Percentiles rank a stretch among this genome's conserved stretches.
Conservation (phyloP, 2,888 invertebrate genomes). For the Amblyjoppa fuscipennis region DNA sequence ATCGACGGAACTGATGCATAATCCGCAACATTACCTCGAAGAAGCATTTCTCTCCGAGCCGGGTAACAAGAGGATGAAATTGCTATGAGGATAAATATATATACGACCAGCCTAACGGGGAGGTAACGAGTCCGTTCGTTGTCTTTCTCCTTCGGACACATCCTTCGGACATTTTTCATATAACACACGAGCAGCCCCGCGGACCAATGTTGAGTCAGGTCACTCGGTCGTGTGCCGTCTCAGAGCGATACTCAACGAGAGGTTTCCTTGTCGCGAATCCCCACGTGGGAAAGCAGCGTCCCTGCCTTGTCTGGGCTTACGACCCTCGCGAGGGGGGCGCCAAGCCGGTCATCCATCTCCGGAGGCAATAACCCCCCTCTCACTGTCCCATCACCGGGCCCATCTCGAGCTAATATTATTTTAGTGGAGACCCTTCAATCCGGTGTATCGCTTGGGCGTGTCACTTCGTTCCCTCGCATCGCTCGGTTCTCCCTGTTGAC, state of each 20-base stretch:
- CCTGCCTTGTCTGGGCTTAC: slow-evolving; percentile 43
- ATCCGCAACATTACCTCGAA: slow-evolving; percentile 13
- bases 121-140: slow-evolving; percentile 13
- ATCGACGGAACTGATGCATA: neutral
- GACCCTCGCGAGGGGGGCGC: slow-evolving; percentile 35
- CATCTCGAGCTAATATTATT: slow-evolving; percentile 78
- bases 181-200: slow-evolving; percentile 22
- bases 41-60: neutral
- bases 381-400: slow-evolving; percentile 70
- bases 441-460: slow-evolving; percentile 58
- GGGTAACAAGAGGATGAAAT: slow-evolving; percentile 1
- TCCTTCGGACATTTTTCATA: slow-evolving; percentile 43
- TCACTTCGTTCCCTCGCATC: slow-evolving; percentile 50
- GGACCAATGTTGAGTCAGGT: slow-evolving; percentile 41
- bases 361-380: slow-evolving; percentile 65
- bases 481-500: slow-evolving; percentile 5
- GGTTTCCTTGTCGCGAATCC: slow-evolving; percentile 39
- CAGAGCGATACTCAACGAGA: slow-evolving; percentile 30
- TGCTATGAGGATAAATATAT: slow-evolving; percentile 6
- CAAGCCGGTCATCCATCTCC: slow-evolving; percentile 64
- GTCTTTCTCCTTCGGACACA: neutral
- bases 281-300: slow-evolving; percentile 39
- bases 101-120: neutral
- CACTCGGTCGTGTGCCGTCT: slow-evolving; percentile 50
- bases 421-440: slow-evolving; percentile 69